Evolutionary conservation across 1,140 invertebrate species (phyloP).

Genomic region (Anadara kagoshimensis): DNA sequence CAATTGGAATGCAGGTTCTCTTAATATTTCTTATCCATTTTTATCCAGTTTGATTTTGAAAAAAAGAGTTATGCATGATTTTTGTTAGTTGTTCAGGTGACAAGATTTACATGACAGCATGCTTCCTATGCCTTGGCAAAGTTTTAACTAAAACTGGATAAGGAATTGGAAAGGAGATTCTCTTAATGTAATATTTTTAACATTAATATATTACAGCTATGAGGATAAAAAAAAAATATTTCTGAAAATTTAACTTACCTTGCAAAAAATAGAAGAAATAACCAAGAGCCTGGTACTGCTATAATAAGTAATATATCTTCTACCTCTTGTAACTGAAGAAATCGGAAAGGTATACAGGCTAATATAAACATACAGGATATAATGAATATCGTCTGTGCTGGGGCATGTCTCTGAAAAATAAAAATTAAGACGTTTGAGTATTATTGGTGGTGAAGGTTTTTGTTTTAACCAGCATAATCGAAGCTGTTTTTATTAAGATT

Average conservation of each 20-base stretch:
- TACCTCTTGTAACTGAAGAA: slow-evolving; percentile 77
- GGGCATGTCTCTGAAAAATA: slow-evolving; percentile 86
- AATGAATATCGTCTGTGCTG: slow-evolving; percentile 95
- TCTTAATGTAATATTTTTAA: too few relatives aligned
- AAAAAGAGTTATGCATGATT: too few relatives aligned
- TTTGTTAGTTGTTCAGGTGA: too few relatives aligned
- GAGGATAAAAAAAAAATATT: not conserved
- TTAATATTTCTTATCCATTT: too few relatives aligned
- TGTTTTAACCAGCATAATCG: not conserved
- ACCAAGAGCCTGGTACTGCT: slow-evolving; percentile 96
- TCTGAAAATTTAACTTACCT: slow-evolving; percentile 79
- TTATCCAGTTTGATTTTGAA: too few relatives aligned
- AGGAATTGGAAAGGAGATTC: too few relatives aligned
- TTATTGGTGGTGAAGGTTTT: too few relatives aligned
- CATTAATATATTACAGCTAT: not conserved
- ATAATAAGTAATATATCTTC: slow-evolving; percentile 95
- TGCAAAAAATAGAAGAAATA: slow-evolving; percentile 98
- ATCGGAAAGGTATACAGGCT: slow-evolving; percentile 91
- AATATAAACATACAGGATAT: slow-evolving; percentile 94
- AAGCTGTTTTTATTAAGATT: not conserved
- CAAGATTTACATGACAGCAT: too few relatives aligned
- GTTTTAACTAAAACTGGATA: too few relatives aligned
- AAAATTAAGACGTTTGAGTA: slow-evolving; percentile 7
- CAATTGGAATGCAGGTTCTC: too few relatives aligned
- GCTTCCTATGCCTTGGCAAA: too few relatives aligned